Evolutionary conservation across 2,113 vertebrate species (phyloP), one percentile per base, ranked within the genome.

Genomic region (Lampris incognitus): DNA sequence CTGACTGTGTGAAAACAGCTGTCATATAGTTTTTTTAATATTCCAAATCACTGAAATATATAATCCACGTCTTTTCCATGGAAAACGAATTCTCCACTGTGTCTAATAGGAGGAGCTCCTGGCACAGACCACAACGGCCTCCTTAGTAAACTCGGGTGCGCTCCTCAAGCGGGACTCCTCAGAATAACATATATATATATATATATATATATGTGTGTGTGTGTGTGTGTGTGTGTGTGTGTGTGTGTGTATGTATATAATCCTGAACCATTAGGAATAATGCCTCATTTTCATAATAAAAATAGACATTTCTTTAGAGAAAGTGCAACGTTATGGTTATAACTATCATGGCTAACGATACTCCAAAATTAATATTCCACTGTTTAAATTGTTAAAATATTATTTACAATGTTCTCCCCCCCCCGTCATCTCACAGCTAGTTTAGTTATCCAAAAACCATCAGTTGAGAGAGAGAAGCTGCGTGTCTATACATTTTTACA

Each of bases 401-500:
- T 93, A 91, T 93, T 84, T 93, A 93, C 92, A 93, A 63, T 87
- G 36, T 40, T 61, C 55, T 83, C 69, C 82, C 73, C 82, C 64
- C 66, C 6, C 81, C 69, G 49, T 78, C 65, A 56, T 71, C 82
- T 76, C 72, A 61, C 62, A 65, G 46, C 59, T 69, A 3, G 46
- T 48, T 82, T 68, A 55, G 51, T 72, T 61, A 24, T 77, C 65
- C 72, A 69, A 48, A 85, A 85, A 81, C 81, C 69, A 75, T 66
- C 63, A 68, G 59, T 78, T 71, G 61, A 82, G 84, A 77, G 67
- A 83, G 74, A 74, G 71, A 41, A 81, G 64, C 73, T 55, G 57
- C 59, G 60, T 56, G n/a, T 89, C 88, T 90, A 69, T 92, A 92
- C 86, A 91, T 88, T 86, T 93, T 82, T 92, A 91, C 88, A 91